Evolutionary conservation across 2,797 vertebrate species (phyloP).

Genomic region (Sebastes diploproa): DNA sequence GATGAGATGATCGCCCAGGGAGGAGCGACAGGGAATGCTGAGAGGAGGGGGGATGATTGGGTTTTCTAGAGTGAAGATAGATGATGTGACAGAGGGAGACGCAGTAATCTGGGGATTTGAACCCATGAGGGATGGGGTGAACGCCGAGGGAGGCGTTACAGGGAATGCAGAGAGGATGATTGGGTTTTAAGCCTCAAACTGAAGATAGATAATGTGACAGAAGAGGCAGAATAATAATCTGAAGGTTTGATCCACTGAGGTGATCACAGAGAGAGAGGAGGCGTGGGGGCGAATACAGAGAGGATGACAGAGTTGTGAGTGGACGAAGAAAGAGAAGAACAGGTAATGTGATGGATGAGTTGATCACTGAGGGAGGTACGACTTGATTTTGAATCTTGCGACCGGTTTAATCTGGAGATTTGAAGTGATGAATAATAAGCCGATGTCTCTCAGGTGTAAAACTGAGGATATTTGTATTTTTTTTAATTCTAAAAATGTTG

Average conservation of each 20-base stretch:
- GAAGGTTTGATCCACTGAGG: constrained; percentile 15
- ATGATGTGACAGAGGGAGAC: constrained; percentile 49
- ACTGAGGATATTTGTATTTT: background rate
- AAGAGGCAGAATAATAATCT: constrained; percentile 19
- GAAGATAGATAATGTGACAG: constrained; percentile 34
- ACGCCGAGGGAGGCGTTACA: background rate
- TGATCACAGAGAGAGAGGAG: background rate
- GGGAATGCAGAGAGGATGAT: constrained; percentile 29
- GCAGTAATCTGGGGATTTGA: constrained; percentile 50
- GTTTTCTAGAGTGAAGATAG: constrained; percentile 39
- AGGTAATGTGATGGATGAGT: background rate
- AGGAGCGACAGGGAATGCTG: constrained; percentile 11
- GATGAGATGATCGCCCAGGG: constrained; percentile 54
- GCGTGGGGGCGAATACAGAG: background rate
- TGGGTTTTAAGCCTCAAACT: constrained; percentile 25
- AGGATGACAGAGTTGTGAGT: background rate
- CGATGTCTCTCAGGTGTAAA: background rate
- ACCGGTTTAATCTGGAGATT: too few species aligned
- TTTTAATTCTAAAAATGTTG: background rate
- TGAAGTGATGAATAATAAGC: background rate
- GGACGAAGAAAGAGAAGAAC: background rate
- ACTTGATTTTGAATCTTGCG: background rate
- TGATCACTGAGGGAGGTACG: background rate
- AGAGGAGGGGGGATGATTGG: background rate
- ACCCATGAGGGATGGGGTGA: constrained; percentile 32